These are phyloP conservation scores for Theretra japonica DNA, from an alignment of 2,888 invertebrate species.

Conservation along the genomic window DNA sequence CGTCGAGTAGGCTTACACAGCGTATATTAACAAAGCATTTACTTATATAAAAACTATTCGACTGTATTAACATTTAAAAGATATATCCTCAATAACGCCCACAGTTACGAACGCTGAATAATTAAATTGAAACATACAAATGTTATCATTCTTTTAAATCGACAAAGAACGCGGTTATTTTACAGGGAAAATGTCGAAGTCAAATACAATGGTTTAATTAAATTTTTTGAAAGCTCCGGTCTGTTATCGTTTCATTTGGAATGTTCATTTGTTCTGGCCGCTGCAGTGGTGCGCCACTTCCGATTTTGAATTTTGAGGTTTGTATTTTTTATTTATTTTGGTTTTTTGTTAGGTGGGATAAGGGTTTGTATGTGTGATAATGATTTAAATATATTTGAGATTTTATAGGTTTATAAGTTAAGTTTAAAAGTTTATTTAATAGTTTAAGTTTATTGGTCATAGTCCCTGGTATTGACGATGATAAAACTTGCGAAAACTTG, in stretches of 20 bases:
- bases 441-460: too few relatives aligned
- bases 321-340: neutral
- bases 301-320: neutral
- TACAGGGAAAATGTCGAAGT: slow-evolving; percentile 38
- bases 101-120: slow-evolving; percentile 39
- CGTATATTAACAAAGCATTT: too few relatives aligned
- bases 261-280: slow-evolving; percentile 23
- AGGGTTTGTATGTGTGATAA: too few relatives aligned
- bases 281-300: neutral
- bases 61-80: too few relatives aligned
- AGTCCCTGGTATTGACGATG: too few relatives aligned
- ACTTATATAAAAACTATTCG: too few relatives aligned
- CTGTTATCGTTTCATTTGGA: slow-evolving; percentile 28
- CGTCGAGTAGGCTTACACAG: too few relatives aligned
- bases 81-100: neutral
- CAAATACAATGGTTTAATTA: slow-evolving; percentile 41
- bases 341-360: too few relatives aligned
- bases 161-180: slow-evolving; percentile 43
- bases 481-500: too few relatives aligned
- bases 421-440: too few relatives aligned
- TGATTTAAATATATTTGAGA: too few relatives aligned
- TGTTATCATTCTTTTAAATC: slow-evolving; percentile 46
- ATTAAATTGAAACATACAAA: slow-evolving; percentile 49
- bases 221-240: slow-evolving; percentile 39
- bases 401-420: too few relatives aligned